Conservation (phyloP, 1,140 invertebrate species). For the Rhopalosiphum padi region DNA sequence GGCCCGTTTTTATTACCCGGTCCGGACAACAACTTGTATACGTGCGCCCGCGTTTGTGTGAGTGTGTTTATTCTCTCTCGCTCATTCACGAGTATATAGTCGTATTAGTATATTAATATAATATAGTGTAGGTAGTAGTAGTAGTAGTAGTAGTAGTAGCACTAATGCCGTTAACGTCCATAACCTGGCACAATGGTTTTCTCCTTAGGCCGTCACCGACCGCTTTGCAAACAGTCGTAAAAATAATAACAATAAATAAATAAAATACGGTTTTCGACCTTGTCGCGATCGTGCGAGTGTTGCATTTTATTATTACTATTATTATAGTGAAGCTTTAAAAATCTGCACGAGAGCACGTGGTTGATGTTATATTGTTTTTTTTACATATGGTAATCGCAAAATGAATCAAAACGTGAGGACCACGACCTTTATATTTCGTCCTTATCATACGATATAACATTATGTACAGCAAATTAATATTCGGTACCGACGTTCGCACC, state of each 20-base stretch:
- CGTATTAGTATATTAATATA: not conserved
- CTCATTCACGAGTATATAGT: slow-evolving; percentile 26
- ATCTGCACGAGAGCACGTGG: slow-evolving; percentile 1
- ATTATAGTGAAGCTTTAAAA: not conserved
- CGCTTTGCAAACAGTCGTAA: slow-evolving; percentile 49
- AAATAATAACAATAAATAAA: slow-evolving; percentile 34
- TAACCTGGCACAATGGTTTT: slow-evolving; percentile 53
- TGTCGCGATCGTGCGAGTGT: not conserved
- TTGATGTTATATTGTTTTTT: not conserved
- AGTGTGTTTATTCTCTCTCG: slow-evolving; percentile 22
- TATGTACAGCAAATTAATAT: not conserved
- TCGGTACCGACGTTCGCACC: not conserved
- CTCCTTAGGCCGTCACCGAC: slow-evolving; percentile 15
- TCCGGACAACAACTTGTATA: slow-evolving; percentile 53
- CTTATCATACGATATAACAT: not conserved
- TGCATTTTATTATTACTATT: not conserved
- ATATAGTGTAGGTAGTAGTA: slow-evolving; percentile 24
- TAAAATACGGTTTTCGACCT: slow-evolving; percentile 38
- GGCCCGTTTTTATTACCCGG: slow-evolving; percentile 57
- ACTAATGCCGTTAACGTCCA: slow-evolving; percentile 16
- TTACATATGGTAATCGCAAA: not conserved
- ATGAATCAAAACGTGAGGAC: slow-evolving; percentile 35
- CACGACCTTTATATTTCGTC: not conserved
- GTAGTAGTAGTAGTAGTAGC: not conserved
- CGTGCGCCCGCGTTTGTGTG: not conserved